A percentile compares a stretch with the other conserved stretches of the same genome.
Conservation (phyloP, 2,797 vertebrate species). For the Gallinago nigripennis region DNA sequence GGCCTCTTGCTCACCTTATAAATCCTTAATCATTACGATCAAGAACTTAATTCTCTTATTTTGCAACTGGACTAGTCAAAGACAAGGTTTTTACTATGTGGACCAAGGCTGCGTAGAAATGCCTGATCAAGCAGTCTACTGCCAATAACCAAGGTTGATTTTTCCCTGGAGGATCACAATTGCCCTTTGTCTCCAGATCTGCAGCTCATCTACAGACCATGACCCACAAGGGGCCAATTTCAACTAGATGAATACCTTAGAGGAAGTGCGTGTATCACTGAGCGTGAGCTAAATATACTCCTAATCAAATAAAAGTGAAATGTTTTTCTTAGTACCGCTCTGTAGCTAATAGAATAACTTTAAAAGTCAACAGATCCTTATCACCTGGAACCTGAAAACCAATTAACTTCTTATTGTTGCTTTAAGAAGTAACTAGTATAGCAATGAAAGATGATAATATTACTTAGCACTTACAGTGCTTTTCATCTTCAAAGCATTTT, state of each 20-base stretch:
- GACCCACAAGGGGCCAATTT: constrained; percentile 50
- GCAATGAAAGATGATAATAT: constrained; percentile 32
- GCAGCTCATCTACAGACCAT: constrained; percentile 11
- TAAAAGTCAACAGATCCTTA: constrained; percentile 60
- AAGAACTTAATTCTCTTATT: neutral
- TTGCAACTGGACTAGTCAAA: neutral
- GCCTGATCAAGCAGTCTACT: constrained; percentile 9
- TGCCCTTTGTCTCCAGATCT: constrained; percentile 23
- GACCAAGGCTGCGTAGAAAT: neutral
- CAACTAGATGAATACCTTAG: neutral
- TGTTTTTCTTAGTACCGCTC: constrained; percentile 1
- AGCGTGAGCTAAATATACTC: neutral
- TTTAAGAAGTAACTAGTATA: constrained; percentile 45
- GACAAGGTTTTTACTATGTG: neutral
- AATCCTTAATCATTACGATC: neutral
- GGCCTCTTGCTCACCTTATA: neutral
- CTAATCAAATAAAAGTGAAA: constrained; percentile 25
- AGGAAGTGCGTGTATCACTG: neutral
- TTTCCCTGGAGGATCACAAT: constrained; percentile 34
- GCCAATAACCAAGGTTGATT: constrained; percentile 47
- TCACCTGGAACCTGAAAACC: constrained; percentile 56
- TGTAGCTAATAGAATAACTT: constrained; percentile 48
- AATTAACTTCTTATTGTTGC: constrained; percentile 65
- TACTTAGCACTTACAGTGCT: constrained; percentile 31
- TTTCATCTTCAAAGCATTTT: constrained; percentile 68